Conservation (phyloP, 35 echinoderm and acorn worm species). For the Anneissia japonica region DNA sequence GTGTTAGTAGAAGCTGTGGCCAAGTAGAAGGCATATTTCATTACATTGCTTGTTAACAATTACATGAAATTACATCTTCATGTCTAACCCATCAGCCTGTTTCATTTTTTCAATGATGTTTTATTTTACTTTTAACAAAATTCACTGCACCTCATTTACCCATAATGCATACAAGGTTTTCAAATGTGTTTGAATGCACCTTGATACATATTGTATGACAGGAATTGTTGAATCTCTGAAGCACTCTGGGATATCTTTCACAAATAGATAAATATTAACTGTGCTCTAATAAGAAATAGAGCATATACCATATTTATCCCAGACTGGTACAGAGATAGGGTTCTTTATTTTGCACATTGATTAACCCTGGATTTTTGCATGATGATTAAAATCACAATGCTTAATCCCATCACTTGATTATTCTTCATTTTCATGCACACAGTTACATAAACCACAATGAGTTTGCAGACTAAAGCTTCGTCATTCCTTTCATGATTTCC, state of each 20-base stretch:
- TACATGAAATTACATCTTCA: too few species aligned
- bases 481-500: neutral
- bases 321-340: neutral
- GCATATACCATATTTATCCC: neutral
- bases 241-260: neutral
- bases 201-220: neutral
- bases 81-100: neutral
- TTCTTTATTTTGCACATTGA: neutral
- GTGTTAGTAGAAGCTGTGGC: too few species aligned
- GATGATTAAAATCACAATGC: neutral
- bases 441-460: neutral
- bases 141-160: neutral
- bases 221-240: neutral
- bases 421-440: neutral
- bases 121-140: neutral
- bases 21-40: too few species aligned
- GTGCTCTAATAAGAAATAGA: neutral
- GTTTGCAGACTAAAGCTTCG: neutral
- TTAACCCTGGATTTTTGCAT: neutral
- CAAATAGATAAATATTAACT: neutral
- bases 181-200: neutral
- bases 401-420: neutral
- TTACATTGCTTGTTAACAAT: neutral
- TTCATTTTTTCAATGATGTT: neutral
- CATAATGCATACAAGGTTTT: neutral